phyloP scores from a whole-genome alignment of 2,888 invertebrate species.

The Oithona nana region DNA sequence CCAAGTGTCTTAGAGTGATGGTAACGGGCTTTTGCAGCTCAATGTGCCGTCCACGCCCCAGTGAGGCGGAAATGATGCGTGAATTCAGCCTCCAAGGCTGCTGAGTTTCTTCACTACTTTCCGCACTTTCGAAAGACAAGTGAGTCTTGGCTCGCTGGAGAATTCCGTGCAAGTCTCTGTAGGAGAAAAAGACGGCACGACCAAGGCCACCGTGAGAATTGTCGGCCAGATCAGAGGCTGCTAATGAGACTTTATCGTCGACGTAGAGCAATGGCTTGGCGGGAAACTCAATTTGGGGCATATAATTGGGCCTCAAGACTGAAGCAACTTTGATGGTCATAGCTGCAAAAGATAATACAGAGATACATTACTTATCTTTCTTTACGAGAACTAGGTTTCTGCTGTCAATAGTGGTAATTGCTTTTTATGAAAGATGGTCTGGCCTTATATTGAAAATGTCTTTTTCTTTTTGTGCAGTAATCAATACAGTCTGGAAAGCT shows the following conservation, averaged over 20 bases:
- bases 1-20: constrained; percentile 59
- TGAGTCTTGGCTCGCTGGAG: constrained; percentile 27
- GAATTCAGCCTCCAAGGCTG: constrained; percentile 48
- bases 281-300: constrained; percentile 44
- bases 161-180: constrained; percentile 66
- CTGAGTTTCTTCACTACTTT: background rate
- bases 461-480: too few species aligned
- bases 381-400: too few species aligned
- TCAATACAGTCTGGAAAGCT: too few species aligned
- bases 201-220: constrained; percentile 34
- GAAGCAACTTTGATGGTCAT: constrained; percentile 58
- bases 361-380: too few species aligned
- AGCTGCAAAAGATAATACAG: constrained; percentile 42
- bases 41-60: constrained; percentile 63
- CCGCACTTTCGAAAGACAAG: background rate
- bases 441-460: too few species aligned
- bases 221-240: background rate
- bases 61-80: constrained; percentile 69
- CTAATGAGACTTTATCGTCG: constrained; percentile 36
- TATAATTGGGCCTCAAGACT: constrained; percentile 48
- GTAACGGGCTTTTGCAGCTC: constrained; percentile 64
- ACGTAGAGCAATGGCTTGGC: constrained; percentile 41
- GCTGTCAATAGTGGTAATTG: too few species aligned
- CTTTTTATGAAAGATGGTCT: too few species aligned
- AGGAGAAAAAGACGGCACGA: constrained; percentile 74